Evolutionary conservation across 64 coral and sea anemone species (phyloP), one percentile per base, ranked within the genome.

Genomic region (Acropora tenuis): DNA sequence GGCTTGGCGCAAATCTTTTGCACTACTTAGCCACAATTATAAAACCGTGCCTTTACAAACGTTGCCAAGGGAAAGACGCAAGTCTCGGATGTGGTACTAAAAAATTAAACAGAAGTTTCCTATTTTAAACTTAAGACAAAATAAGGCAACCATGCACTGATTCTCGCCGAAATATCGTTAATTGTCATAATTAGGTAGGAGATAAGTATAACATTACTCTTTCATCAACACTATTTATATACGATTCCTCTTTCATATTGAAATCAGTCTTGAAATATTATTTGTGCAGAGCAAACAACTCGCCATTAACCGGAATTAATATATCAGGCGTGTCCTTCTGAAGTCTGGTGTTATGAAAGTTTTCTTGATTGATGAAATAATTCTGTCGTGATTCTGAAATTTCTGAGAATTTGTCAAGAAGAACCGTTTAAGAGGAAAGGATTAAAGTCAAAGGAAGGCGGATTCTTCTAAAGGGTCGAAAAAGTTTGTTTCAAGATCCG

Each of bases 221-320:
- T 71, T 84, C 65, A 71, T 49, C 65, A 84, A 84, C 82, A 12
- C 59, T 16, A 69, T 49, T 84, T 60, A 84, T 84, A 48, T n/a
- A 15, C 40, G 59, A 69, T 48, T 71, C 16, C 61, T 46, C 44
- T 84, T 84, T 84, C 82, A 84, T 84, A 84, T 84, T 84, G 61
- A 84, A 84, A 84, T 84, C 20, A 55, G 52, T 67, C 17, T 67
- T 2, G 7, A 69, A 71, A 71, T 13, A 84, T 30, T 20, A 84
- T 84, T 84, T 84, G 82, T 47, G 30, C 61, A 9, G 65, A 5
- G 61, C 43, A 84, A 69, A 84, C 82, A 84, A 84, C 66, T 84
- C 43, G 67, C 82, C 47, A 49, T 84, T 69, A 61, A 84, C 17
- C 43, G 63, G 61, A 84, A 84, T 84, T 71, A 84, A 84, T 84